Evolutionary conservation across 2,797 vertebrate species (phyloP), one percentile per base, ranked within the genome.

Genomic region (Picus viridis): DNA sequence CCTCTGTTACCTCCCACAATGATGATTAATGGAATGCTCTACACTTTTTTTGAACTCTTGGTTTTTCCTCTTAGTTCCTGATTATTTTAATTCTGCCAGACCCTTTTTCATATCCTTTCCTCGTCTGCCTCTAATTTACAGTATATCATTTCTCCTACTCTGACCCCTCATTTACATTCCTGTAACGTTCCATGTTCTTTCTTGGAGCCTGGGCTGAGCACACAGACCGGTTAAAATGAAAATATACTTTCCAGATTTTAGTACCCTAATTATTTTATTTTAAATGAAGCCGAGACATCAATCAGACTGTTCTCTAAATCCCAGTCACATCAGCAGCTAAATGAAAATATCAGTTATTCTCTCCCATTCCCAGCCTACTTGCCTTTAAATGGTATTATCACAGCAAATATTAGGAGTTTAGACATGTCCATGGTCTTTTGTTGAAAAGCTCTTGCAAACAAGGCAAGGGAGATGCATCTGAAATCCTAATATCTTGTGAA

Each of bases 1-100:
- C 86, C 94, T 96, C 92, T 90, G 67, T 94, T 96, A 92, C 94
- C 83, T 97, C 83, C 80, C 81, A 81, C 93, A 96, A 92, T 91
- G 79, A 94, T 95, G 96, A 96, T 97, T 96, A 97, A 96, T 97
- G 91, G 70, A 80, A 94, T 74, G 43, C 83, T 96, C 71, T 89
- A 88, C 63, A 32, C 59, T 95, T 94, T 90, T 96, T 91, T 88
- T 89, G 93, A 97, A 96, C 86, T 93, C 86, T 97, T 97, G 91
- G 77, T 97, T 97, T 97, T 96, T 92, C 89, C 82, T 96, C 73
- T 97, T 96, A 95, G 88, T 92, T 97, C 45, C 78, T 96, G 93
- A 96, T 97, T 96, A 96, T 97, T 97, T 97, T 96, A 97, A 96
- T 97, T 96, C 92, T 92, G 70, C 86, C 63, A 96, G 94, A 83